Evolutionary conservation across 2,888 invertebrate species (phyloP), one percentile per base, ranked within the genome.

Genomic region (Scaptomyza reducta): DNA sequence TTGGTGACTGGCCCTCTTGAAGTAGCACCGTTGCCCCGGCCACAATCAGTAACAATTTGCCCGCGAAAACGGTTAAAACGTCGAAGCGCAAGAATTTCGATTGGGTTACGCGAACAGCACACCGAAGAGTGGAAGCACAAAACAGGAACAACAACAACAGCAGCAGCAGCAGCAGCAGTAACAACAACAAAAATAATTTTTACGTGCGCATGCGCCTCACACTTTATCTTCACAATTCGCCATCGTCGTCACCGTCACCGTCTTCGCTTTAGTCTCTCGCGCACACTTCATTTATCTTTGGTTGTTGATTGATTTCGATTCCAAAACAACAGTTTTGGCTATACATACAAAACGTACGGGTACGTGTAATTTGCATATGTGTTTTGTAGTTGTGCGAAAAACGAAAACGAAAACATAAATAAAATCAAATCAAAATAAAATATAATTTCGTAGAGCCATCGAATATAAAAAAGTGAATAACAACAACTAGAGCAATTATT

Each of bases 11-110:
- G 74, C 74, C 78, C 74, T 69, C 62, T 55, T 60, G 56, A 61
- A 66, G 69, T 60, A 45, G 59, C 55, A 56, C 60, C 74, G 57
- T 58, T 68, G 53, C 69, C 69, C 74, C 56, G 74, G 68, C 51
- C 69, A 53, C 68, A 76, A 79, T 77, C 77, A 77, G 77, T 77
- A 77, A 76, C 77, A 63, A 77, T 79, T 77, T 70, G 54, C 70
- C 86, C 86, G 88, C 83, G 85, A 85, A 87, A 87, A 87, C 81
- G 86, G 71, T 85, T 85, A 79, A 82, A 73, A 70, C 86, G 83
- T 67, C 61, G 68, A 41, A 58, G 74, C 80, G 70, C 79, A 55
- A 64, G 58, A 70, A 70, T 16, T 72, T 53, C 60, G 47, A 55
- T 64, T 45, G 64, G 51, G 58, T 38, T 45, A 57, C 65, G 72